Percentiles rank a stretch among this genome's conserved stretches.
Conservation (phyloP, 2,888 invertebrate species). For the Drosophila setosimentum region DNA sequence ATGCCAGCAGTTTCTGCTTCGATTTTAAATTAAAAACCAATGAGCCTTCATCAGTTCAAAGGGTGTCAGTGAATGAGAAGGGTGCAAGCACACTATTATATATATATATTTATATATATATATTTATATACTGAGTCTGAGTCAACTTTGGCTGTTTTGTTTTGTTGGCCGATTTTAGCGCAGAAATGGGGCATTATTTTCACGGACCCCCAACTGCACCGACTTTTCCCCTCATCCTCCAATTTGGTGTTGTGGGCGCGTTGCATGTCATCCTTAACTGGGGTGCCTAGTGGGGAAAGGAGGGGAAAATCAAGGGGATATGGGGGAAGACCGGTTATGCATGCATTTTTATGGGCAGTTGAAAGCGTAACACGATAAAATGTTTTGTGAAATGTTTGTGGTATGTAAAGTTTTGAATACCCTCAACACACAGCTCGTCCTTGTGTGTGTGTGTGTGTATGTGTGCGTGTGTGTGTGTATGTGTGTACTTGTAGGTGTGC, state of each 20-base stretch:
- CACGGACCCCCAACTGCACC: conserved; percentile 29
- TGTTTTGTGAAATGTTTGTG: conserved; percentile 70
- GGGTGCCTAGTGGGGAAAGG: background rate
- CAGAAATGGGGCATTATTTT: conserved; percentile 70
- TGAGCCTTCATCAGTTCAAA: conserved; percentile 58
- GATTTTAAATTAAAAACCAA: conserved; percentile 74
- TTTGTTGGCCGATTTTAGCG: conserved; percentile 66
- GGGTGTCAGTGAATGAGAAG: conserved; percentile 65
- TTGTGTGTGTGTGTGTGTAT: conserved; percentile 29
- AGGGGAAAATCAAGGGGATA: background rate
- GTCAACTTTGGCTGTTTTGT: conserved; percentile 58
- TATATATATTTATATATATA: background rate
- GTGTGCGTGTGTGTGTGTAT: conserved; percentile 25
- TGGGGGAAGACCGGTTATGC: conserved; percentile 28
- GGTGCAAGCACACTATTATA: conserved; percentile 51
- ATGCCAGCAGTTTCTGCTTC: conserved; percentile 30
- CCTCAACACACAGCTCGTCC: conserved; percentile 71
- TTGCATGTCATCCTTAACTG: conserved; percentile 14
- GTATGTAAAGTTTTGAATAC: conserved; percentile 67
- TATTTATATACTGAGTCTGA: background rate
- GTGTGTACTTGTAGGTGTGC: conserved; percentile 35
- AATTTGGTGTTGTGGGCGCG: conserved; percentile 12
- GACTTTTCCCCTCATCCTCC: background rate
- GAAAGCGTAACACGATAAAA: conserved; percentile 79
- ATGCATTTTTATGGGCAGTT: conserved; percentile 78